Evolutionary conservation across 2,797 vertebrate species (phyloP).

Genomic region (Avahi laniger): DNA sequence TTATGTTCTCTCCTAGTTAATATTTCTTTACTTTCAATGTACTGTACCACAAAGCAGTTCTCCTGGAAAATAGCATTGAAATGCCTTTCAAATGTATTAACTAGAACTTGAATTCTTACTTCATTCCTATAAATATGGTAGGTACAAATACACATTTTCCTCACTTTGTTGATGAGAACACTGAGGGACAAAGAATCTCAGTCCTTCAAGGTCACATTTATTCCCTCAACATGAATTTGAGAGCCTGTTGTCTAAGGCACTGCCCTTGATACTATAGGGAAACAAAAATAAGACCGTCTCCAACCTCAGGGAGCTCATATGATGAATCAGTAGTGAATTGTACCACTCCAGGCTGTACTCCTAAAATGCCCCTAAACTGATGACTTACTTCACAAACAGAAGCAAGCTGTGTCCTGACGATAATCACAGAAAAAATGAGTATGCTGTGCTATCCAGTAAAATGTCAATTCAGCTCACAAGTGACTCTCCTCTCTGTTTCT

Average conservation of each 20-base stretch:
- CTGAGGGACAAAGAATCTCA: not conserved
- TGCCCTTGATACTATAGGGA: not conserved
- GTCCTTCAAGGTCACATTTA: not conserved
- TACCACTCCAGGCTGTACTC: not conserved
- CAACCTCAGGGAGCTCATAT: not conserved
- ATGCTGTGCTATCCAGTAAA: not conserved
- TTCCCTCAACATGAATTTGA: not conserved
- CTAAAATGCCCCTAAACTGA: not conserved
- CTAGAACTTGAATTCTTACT: not conserved
- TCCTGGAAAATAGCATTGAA: not conserved
- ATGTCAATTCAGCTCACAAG: constrained; percentile 6
- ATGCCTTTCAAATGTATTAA: not conserved
- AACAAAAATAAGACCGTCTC: not conserved
- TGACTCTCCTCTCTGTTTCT: constrained; percentile 26
- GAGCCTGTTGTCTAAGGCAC: not conserved
- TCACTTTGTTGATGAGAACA: not conserved
- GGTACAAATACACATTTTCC: not conserved
- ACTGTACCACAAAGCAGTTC: not conserved
- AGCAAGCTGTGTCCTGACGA: not conserved
- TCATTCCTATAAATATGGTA: not conserved
- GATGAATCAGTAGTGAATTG: not conserved
- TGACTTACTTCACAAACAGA: constrained; percentile 39
- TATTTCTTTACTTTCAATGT: constrained; percentile 18
- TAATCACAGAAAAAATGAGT: not conserved
- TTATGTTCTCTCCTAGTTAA: not conserved